A percentile compares a stretch with the other conserved stretches of the same genome.
Evolutionary conservation across 2,888 invertebrate species (phyloP).

Genomic region (Heliconius ethilla): DNA sequence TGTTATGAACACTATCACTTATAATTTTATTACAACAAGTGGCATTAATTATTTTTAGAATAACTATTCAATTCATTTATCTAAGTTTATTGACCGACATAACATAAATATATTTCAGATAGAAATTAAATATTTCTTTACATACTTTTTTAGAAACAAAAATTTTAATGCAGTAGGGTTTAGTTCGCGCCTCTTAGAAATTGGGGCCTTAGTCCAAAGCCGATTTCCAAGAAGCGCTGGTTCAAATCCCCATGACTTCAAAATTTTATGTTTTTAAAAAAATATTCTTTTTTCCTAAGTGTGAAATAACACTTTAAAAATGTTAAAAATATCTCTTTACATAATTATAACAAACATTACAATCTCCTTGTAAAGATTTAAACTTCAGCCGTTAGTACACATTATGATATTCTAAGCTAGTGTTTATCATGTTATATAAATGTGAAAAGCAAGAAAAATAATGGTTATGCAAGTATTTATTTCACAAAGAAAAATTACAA

Average conservation of each 20-base stretch:
- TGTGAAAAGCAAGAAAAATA: conserved; percentile 38
- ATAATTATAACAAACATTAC: conserved; percentile 37
- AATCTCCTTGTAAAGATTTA: conserved; percentile 27
- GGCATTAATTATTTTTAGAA: conserved; percentile 13
- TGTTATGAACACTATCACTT: background rate
- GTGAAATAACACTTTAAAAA: too few relatives aligned
- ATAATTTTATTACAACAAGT: conserved; percentile 14
- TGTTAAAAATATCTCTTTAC: conserved; percentile 26
- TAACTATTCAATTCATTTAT: conserved; percentile 25
- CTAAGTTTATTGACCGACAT: conserved; percentile 21
- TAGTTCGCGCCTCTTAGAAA: too few relatives aligned
- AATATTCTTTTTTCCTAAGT: too few relatives aligned
- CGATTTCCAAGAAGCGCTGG: too few relatives aligned
- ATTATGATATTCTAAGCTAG: conserved; percentile 28
- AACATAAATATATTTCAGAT: conserved; percentile 35
- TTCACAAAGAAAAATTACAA: conserved; percentile 28
- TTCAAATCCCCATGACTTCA: too few relatives aligned
- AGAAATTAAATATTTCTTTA: conserved; percentile 28
- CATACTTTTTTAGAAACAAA: background rate
- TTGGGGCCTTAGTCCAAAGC: too few relatives aligned
- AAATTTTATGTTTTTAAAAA: too few relatives aligned
- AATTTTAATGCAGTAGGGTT: too few relatives aligned
- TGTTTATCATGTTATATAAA: conserved; percentile 30
- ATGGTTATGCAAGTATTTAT: conserved; percentile 25
- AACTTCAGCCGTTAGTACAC: conserved; percentile 28